Conservation (phyloP, 2,888 invertebrate species). For the Pemphredon lugubris region DNA sequence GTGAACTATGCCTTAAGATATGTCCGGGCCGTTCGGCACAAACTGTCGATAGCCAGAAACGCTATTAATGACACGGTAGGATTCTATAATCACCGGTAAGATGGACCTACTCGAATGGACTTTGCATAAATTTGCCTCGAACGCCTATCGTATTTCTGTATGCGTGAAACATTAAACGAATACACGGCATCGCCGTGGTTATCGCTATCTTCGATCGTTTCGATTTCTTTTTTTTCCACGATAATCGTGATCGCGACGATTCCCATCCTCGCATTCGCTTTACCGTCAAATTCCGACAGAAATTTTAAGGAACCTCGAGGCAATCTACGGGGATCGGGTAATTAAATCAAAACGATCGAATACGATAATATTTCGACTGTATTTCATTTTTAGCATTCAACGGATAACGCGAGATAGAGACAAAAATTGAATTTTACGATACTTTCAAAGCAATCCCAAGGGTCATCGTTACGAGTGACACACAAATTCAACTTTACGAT, state of each 20-base stretch:
- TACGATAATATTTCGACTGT: too few species aligned
- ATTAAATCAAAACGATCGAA: too few species aligned
- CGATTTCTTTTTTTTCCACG: slow-evolving; percentile 29
- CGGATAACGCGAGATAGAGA: too few species aligned
- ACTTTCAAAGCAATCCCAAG: too few species aligned
- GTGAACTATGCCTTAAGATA: slow-evolving; percentile 36
- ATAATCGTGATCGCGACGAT: neutral
- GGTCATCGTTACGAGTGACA: too few species aligned
- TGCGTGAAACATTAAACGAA: too few species aligned
- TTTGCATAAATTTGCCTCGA: slow-evolving; percentile 44
- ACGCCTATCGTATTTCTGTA: neutral
- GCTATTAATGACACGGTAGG: slow-evolving; percentile 42
- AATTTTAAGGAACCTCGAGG: neutral
- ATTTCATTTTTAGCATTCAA: too few species aligned
- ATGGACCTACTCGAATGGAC: slow-evolving; percentile 12
- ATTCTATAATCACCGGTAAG: slow-evolving; percentile 28
- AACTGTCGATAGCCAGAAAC: slow-evolving; percentile 34
- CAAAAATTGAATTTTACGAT: too few species aligned
- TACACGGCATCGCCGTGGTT: too few species aligned
- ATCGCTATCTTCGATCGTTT: slow-evolving; percentile 28
- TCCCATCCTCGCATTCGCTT: slow-evolving; percentile 10
- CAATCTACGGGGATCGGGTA: neutral
- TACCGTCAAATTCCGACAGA: slow-evolving; percentile 1
- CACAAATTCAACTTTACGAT: too few species aligned
- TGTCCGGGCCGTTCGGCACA: slow-evolving; percentile 13